Evolutionary conservation across 2,797 vertebrate genomes (phyloP).

Genomic region (Dendrocincla tyrannina): DNA sequence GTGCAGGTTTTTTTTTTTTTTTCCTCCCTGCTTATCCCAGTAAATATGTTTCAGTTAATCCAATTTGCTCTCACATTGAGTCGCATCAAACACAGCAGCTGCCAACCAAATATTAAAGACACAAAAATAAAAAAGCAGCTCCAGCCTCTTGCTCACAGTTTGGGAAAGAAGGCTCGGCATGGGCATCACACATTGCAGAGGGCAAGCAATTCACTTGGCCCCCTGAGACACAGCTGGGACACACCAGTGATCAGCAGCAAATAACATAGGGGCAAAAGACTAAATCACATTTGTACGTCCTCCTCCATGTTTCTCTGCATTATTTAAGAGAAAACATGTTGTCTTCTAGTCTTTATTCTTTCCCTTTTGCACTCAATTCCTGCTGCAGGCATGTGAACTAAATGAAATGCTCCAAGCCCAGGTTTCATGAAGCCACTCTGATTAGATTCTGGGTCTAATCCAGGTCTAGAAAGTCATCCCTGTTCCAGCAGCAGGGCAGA

Average conservation of each 20-base stretch:
- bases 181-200: background rate
- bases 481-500: background rate
- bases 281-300: background rate
- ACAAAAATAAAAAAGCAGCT: background rate
- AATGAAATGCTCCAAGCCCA: background rate
- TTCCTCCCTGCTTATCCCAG: background rate
- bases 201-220: background rate
- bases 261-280: background rate
- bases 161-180: background rate
- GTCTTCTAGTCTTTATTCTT: background rate
- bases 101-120: background rate
- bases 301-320: background rate
- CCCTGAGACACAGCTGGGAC: background rate
- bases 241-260: accelerated
- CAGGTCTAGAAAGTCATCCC: background rate
- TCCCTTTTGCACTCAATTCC: background rate
- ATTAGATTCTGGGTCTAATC: background rate
- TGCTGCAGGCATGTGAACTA: background rate
- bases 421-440: background rate
- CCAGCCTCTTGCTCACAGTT: background rate
- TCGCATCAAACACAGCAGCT: background rate
- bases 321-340: background rate
- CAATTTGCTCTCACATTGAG: slow-evolving; percentile 35
- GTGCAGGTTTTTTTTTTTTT: background rate
- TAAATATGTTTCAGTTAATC: slow-evolving; percentile 37